Percentiles rank a stretch among this genome's conserved stretches.
These are phyloP conservation scores for Drosophila murphyi DNA, from an alignment of 1,140 invertebrate genomes.

Conservation along the genomic window DNA sequence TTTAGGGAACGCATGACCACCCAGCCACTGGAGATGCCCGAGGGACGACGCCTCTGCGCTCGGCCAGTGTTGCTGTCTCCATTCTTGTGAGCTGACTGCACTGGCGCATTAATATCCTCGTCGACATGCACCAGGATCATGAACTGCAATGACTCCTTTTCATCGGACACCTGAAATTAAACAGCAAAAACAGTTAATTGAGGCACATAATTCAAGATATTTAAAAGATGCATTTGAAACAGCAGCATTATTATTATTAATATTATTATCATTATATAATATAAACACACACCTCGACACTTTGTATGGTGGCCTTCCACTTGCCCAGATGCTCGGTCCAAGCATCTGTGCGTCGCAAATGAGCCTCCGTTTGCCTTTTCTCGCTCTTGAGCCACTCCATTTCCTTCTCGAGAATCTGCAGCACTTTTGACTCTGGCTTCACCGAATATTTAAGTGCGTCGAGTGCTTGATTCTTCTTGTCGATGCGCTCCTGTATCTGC, in stretches of 20 bases:
- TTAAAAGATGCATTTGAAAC: neutral
- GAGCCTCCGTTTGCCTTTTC: constrained; percentile 91
- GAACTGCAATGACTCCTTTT: constrained; percentile 92
- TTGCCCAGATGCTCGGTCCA: constrained; percentile 95
- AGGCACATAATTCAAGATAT: neutral
- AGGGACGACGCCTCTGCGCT: constrained; percentile 85
- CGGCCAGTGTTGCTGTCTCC: constrained; percentile 39
- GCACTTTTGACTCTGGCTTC: constrained; percentile 91
- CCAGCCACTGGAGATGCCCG: constrained; percentile 92
- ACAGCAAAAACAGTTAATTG: neutral
- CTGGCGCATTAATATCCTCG: constrained; percentile 85
- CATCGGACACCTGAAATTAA: constrained; percentile 87
- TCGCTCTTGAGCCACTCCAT: constrained; percentile 92
- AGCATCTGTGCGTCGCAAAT: constrained; percentile 93
- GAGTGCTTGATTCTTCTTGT: constrained; percentile 92
- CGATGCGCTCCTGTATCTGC: constrained; percentile 91
- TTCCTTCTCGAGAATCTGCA: constrained; percentile 91
- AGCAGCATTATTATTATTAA: no score
- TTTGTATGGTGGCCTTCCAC: constrained; percentile 93
- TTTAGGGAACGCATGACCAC: constrained; percentile 92
- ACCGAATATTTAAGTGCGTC: constrained; percentile 90
- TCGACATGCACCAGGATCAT: constrained; percentile 92
- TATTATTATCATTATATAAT: neutral
- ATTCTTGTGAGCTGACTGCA: constrained; percentile 41
- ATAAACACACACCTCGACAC: constrained; percentile 88